Percentiles rank a stretch among this genome's conserved stretches.
These are phyloP conservation scores for Catocala sponsa DNA, from an alignment of 2,888 invertebrate genomes.

Conservation along the genomic window DNA sequence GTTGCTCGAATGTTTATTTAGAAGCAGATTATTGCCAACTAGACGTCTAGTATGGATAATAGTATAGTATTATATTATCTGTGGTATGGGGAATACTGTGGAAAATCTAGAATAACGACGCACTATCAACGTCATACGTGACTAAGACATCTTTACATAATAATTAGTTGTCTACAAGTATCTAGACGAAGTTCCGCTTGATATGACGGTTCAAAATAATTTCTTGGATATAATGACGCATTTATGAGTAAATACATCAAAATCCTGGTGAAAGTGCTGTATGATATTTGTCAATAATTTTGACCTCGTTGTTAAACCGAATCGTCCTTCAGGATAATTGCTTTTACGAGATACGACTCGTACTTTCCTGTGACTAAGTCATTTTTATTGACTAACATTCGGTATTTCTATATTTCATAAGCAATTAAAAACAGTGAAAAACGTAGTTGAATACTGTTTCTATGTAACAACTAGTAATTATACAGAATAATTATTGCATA, in stretches of 20 bases:
- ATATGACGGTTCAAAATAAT: conserved; percentile 25
- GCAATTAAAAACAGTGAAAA: no score
- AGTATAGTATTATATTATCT: no score
- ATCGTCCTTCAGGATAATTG: conserved; percentile 3
- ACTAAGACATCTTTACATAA: conserved; percentile 4
- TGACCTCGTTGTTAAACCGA: conserved; percentile 55
- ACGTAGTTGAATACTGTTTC: no score
- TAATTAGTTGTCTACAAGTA: background rate
- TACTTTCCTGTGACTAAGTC: background rate
- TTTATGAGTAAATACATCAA: conserved; percentile 32
- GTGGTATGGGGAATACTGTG: no score
- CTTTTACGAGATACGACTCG: background rate
- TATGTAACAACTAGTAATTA: no score
- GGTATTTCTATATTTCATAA: no score
- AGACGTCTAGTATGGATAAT: no score
- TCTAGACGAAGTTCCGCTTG: conserved; percentile 6
- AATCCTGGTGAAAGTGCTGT: conserved; percentile 62
- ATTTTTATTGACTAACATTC: no score
- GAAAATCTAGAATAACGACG: background rate
- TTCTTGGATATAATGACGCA: conserved; percentile 43
- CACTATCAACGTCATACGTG: background rate
- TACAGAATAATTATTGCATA: no score
- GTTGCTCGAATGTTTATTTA: no score
- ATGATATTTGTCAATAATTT: conserved; percentile 43
- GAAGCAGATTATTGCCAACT: no score